phyloP scores from a whole-genome alignment of 2,797 vertebrate genomes.

The Lepilemur septentrionalis region DNA sequence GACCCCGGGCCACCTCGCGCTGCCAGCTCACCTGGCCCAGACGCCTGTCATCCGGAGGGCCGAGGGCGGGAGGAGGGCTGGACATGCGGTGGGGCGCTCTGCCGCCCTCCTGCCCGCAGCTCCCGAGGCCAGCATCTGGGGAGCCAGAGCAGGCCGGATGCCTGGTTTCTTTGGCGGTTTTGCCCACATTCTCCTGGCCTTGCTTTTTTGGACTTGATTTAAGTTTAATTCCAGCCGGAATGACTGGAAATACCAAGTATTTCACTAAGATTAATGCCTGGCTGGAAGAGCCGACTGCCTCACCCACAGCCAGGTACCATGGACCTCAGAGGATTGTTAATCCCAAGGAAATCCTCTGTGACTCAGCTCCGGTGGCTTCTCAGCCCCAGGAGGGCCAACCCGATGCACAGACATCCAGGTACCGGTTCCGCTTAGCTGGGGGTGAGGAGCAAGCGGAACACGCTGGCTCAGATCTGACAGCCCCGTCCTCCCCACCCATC shows the following conservation, averaged over 20 bases:
- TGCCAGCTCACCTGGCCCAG: neutral
- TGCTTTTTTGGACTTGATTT: conserved; percentile 33
- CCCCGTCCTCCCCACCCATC: neutral
- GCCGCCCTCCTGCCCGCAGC: neutral
- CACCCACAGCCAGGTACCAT: conserved; percentile 49
- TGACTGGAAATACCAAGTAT: conserved; percentile 77
- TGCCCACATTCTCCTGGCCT: conserved; percentile 61
- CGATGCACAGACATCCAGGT: neutral
- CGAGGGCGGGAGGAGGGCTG: fast-evolving
- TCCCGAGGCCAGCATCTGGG: neutral
- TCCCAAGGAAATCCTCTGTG: conserved; percentile 66
- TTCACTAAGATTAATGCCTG: conserved; percentile 66
- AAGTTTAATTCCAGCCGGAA: conserved; percentile 73
- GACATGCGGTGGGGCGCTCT: neutral
- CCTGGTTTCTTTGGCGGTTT: neutral
- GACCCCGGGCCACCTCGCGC: neutral
- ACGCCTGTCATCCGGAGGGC: neutral
- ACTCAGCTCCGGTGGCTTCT: conserved; percentile 54
- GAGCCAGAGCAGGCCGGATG: neutral
- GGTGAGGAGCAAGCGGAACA: neutral
- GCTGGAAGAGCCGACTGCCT: conserved; percentile 20
- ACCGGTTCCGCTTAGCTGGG: neutral
- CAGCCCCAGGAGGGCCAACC: neutral
- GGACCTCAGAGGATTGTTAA: conserved; percentile 44
- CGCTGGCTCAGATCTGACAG: neutral